Conservation (phyloP, 2,113 vertebrate species). For the Rhombomys opimus region DNA sequence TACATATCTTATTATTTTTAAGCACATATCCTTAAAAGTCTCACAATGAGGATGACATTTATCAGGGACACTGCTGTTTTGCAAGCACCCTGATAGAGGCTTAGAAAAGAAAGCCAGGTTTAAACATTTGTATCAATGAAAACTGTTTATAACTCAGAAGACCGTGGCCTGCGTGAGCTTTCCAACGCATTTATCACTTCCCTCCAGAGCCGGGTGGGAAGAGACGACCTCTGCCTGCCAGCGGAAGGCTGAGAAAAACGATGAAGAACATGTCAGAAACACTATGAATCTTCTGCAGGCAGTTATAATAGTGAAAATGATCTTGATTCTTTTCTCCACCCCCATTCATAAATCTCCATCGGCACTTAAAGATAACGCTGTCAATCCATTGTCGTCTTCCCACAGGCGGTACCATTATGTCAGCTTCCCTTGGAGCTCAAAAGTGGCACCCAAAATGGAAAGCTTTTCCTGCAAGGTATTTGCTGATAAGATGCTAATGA, state of each 20-base stretch:
- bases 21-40: constrained; percentile 37
- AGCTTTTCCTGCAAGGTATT: not conserved
- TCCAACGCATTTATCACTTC: constrained; percentile 79
- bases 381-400: not conserved
- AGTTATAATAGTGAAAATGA: constrained; percentile 69
- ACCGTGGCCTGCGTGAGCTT: constrained; percentile 56
- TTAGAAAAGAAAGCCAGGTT: constrained; percentile 65
- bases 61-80: constrained; percentile 56
- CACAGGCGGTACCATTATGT: not conserved
- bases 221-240: constrained; percentile 72
- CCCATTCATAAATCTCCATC: constrained; percentile 70
- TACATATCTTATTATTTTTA: constrained; percentile 36
- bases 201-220: constrained; percentile 62
- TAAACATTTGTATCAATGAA: constrained; percentile 68
- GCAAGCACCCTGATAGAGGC: constrained; percentile 45
- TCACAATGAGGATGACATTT: constrained; percentile 39
- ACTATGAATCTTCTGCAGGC: constrained; percentile 66
- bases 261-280: constrained; percentile 67
- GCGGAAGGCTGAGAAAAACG: constrained; percentile 71
- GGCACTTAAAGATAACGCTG: constrained; percentile 60
- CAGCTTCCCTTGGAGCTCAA: constrained; percentile 59
- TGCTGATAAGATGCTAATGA: constrained; percentile 57
- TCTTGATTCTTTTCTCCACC: constrained; percentile 60
- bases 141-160: constrained; percentile 74
- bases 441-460: constrained; percentile 61